Conservation (phyloP, 2,888 invertebrate species). For the Merodon equestris region DNA sequence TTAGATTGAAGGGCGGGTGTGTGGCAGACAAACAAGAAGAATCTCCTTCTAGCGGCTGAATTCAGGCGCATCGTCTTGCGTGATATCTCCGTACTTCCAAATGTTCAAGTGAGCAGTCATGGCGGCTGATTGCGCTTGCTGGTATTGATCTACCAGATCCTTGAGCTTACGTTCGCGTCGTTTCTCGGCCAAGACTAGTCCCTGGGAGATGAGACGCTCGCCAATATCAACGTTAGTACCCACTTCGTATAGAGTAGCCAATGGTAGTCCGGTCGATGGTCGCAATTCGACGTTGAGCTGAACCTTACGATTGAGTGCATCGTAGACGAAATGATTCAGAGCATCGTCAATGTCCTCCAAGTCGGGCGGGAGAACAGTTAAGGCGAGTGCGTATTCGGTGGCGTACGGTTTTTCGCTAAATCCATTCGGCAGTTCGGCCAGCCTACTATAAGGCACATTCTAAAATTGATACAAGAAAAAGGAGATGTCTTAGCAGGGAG, state of each 20-base stretch:
- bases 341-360: slow-evolving; percentile 91
- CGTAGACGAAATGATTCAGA: slow-evolving; percentile 82
- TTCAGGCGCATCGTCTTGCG: slow-evolving; percentile 78
- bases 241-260: slow-evolving; percentile 78
- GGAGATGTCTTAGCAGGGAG: too few relatives aligned
- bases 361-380: slow-evolving; percentile 91
- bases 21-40: slow-evolving; percentile 77
- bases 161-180: slow-evolving; percentile 90
- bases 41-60: slow-evolving; percentile 77
- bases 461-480: slow-evolving; percentile 70
- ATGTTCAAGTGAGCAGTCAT: slow-evolving; percentile 92
- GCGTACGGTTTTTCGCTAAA: slow-evolving; percentile 91
- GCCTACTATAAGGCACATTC: slow-evolving; percentile 83
- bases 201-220: slow-evolving; percentile 91
- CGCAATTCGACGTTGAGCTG: slow-evolving; percentile 91
- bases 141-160: slow-evolving; percentile 89
- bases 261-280: slow-evolving; percentile 74
- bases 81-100: slow-evolving; percentile 99
- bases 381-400: slow-evolving; percentile 91
- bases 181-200: slow-evolving; percentile 89
- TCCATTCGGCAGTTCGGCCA: slow-evolving; percentile 90
- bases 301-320: slow-evolving; percentile 86
- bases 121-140: slow-evolving; percentile 91
- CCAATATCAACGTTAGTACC: slow-evolving; percentile 80
- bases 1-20: slow-evolving; percentile 78